phyloP scores from a whole-genome alignment of 2,888 invertebrate species.

The Petrolisthes manimaculis region DNA sequence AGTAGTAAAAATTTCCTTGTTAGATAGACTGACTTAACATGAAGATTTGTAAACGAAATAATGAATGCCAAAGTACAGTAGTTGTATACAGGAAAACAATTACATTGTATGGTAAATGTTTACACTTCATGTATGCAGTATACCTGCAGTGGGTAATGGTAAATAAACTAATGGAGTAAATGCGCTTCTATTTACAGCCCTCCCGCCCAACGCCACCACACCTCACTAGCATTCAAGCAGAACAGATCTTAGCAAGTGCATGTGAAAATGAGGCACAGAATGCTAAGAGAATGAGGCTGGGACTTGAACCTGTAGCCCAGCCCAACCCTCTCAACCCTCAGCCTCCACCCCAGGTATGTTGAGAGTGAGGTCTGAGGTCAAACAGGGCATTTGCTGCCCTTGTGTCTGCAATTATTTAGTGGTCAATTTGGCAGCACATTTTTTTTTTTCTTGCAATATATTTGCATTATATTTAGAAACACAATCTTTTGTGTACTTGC shows the following conservation, averaged over 20 bases:
- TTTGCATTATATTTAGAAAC: background rate
- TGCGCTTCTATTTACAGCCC: constrained; percentile 72
- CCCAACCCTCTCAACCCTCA: constrained; percentile 82
- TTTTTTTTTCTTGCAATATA: background rate
- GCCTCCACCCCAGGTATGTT: constrained; percentile 32
- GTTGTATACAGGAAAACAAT: no score
- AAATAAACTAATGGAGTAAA: no score
- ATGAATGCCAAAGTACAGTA: background rate
- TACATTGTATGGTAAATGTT: no score
- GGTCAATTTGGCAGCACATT: background rate
- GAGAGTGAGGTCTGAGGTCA: background rate
- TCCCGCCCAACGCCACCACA: constrained; percentile 95
- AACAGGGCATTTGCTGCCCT: background rate
- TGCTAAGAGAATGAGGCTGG: constrained; percentile 95
- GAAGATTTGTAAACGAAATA: background rate
- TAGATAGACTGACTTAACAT: no score
- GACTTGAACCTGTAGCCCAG: constrained; percentile 93
- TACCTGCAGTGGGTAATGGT: no score
- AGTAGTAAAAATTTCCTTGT: constrained; percentile 69
- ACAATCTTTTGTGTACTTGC: background rate
- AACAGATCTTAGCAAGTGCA: constrained; percentile 93
- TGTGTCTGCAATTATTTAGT: background rate
- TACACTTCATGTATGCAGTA: no score
- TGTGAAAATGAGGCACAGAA: constrained; percentile 98
- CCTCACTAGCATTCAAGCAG: constrained; percentile 95